Evolutionary conservation across 2,113 vertebrate genomes (phyloP).

Genomic region (Calyptommatus sinebrachiatus): DNA sequence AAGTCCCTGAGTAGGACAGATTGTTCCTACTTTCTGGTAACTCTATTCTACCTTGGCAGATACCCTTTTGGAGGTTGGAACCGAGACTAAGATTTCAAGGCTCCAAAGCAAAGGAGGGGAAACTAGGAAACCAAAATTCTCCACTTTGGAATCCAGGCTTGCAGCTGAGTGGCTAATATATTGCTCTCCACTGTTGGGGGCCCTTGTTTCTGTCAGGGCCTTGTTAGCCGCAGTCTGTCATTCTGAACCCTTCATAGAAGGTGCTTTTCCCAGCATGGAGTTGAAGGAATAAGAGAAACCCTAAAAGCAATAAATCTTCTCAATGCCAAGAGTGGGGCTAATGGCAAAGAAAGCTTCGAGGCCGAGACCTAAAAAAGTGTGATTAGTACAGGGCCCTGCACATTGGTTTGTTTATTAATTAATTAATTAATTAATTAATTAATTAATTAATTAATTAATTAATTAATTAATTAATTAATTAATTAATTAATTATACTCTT

Average conservation of each 20-base stretch:
- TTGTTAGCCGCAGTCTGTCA: not conserved
- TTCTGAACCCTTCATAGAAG: not conserved
- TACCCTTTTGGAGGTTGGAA: not conserved
- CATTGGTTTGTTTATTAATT: too few species aligned
- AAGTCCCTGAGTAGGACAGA: not conserved
- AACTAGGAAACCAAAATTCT: too few species aligned
- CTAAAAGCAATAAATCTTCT: too few species aligned
- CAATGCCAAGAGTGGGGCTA: too few species aligned
- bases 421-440: too few species aligned
- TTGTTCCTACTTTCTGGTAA: slow-evolving; percentile 42
- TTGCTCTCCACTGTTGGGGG: not conserved
- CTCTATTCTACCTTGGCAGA: not conserved
- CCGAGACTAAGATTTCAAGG: slow-evolving; percentile 9
- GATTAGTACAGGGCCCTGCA: too few species aligned
- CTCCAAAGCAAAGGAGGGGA: not conserved
- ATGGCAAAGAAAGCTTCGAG: too few species aligned
- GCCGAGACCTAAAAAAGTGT: too few species aligned
- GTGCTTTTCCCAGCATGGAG: not conserved
- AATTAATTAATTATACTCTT: too few species aligned
- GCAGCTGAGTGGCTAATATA: not conserved
- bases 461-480: too few species aligned
- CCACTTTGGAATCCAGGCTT: not conserved
- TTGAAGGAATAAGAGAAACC: not conserved
- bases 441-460: too few species aligned
- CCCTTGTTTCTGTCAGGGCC: too few species aligned